These are phyloP conservation scores for Cossypha dichroa DNA, from an alignment of 2,797 vertebrate species.

Conservation along the genomic window DNA sequence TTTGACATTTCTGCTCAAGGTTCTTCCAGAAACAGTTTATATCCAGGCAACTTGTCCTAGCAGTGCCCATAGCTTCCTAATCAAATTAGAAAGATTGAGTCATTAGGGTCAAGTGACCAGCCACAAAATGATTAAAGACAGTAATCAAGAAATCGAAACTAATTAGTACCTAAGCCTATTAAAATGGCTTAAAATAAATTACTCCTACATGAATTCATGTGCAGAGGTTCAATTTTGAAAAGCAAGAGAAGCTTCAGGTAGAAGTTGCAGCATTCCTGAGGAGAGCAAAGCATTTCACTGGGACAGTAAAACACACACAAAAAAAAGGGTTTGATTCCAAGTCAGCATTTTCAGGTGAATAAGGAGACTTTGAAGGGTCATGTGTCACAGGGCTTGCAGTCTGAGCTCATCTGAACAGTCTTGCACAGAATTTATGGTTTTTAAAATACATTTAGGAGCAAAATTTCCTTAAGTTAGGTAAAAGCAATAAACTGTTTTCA, in stretches of 20 bases:
- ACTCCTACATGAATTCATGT: constrained; percentile 2
- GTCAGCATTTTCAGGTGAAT: not conserved
- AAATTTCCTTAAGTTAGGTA: not conserved
- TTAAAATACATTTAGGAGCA: too few relatives aligned
- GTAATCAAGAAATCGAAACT: constrained; percentile 60
- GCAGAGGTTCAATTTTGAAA: not conserved
- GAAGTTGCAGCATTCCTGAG: not conserved
- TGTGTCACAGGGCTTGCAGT: not conserved
- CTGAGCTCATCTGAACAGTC: not conserved
- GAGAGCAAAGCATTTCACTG: not conserved
- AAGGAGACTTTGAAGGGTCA: not conserved
- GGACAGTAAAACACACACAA: not conserved
- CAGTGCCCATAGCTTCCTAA: constrained; percentile 23
- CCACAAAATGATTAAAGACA: constrained; percentile 56
- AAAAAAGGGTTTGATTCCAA: not conserved
- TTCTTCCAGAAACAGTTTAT: constrained; percentile 23
- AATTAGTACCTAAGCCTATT: constrained; percentile 56
- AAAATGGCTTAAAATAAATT: constrained; percentile 54
- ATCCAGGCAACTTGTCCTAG: not conserved
- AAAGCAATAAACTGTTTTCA: not conserved
- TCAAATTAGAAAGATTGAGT: constrained; percentile 61
- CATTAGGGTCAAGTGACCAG: constrained; percentile 54
- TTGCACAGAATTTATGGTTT: not conserved
- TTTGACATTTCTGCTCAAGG: constrained; percentile 37
- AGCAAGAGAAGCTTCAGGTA: not conserved